Evolutionary conservation across 2,113 vertebrate genomes (phyloP).

Genomic region (Thalassoma bifasciatum): DNA sequence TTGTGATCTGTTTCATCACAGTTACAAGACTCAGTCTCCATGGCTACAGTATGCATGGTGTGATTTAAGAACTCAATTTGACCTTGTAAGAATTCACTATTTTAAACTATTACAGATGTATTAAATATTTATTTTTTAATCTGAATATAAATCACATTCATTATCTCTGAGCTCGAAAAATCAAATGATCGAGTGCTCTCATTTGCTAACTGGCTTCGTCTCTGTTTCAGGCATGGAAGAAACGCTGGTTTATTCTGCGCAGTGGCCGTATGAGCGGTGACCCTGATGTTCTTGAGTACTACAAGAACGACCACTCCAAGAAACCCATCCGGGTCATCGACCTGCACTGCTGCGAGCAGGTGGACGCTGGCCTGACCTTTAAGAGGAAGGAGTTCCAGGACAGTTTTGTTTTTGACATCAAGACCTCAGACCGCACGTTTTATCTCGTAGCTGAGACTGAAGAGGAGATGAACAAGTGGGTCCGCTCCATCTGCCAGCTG

Average conservation of each 20-base stretch:
- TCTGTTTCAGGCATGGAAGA: slow-evolving; percentile 94
- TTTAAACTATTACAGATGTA: no score
- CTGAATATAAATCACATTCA: no score
- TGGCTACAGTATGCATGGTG: background rate
- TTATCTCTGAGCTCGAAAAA: background rate
- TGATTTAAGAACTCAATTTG: slow-evolving; percentile 3
- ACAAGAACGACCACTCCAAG: slow-evolving; percentile 98
- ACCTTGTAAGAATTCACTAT: background rate
- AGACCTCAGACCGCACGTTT: slow-evolving; percentile 96
- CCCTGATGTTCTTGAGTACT: slow-evolving; percentile 97
- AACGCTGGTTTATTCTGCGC: slow-evolving; percentile 97
- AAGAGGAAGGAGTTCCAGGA: slow-evolving; percentile 99
- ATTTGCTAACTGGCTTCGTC: background rate
- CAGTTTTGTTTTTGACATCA: slow-evolving; percentile 98
- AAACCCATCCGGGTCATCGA: slow-evolving; percentile 96
- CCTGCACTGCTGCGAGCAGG: slow-evolving; percentile 97
- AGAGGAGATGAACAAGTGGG: slow-evolving; percentile 99
- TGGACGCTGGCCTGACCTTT: slow-evolving; percentile 95
- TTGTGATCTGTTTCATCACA: slow-evolving; percentile 56
- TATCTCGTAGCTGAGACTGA: slow-evolving; percentile 98
- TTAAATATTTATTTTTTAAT: background rate
- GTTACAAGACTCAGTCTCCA: slow-evolving; percentile 26
- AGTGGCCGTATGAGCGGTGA: slow-evolving; percentile 98
- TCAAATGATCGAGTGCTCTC: background rate
- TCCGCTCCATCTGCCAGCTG: slow-evolving; percentile 97